Percentiles rank a stretch among this genome's conserved stretches.
Conservation (phyloP, 1,140 invertebrate species). For the Drosophila bifasciata region DNA sequence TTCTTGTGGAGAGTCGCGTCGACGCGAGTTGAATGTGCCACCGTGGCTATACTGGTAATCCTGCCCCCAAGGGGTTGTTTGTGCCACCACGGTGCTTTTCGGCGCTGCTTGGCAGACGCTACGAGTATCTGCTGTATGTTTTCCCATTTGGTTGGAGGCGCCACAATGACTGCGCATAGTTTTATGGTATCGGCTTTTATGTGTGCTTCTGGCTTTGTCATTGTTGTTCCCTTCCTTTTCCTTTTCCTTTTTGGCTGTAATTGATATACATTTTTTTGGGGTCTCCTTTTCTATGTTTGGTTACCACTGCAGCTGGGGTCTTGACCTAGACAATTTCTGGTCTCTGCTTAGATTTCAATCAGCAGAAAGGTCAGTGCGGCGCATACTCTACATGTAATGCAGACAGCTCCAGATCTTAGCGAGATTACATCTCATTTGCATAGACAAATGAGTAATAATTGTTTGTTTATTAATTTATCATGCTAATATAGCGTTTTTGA, state of each 20-base stretch:
- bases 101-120: slow-evolving; percentile 25
- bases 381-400: slow-evolving; percentile 34
- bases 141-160: slow-evolving; percentile 45
- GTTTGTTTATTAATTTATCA: slow-evolving; percentile 26
- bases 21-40: slow-evolving; percentile 72
- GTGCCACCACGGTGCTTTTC: slow-evolving; percentile 24
- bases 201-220: slow-evolving; percentile 46
- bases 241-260: slow-evolving; percentile 32
- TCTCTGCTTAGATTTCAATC: slow-evolving; percentile 45
- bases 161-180: slow-evolving; percentile 77
- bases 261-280: slow-evolving; percentile 51
- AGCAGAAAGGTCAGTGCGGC: slow-evolving; percentile 49
- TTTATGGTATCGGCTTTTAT: slow-evolving; percentile 61
- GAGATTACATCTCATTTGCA: slow-evolving; percentile 27
- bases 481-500: slow-evolving; percentile 9
- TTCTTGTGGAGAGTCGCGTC: slow-evolving; percentile 60
- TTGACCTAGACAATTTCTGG: slow-evolving; percentile 72
- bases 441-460: slow-evolving; percentile 49
- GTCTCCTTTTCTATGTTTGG: background rate
- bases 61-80: slow-evolving; percentile 73
- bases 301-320: slow-evolving; percentile 49
- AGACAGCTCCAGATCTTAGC: slow-evolving; percentile 2
- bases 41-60: slow-evolving; percentile 45
- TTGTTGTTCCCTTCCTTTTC: slow-evolving; percentile 22
- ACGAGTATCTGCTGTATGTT: slow-evolving; percentile 32